Percentiles rank a stretch among this genome's conserved stretches.
Conservation (phyloP, 2,888 invertebrate species). For the Hedychridium roseum region DNA sequence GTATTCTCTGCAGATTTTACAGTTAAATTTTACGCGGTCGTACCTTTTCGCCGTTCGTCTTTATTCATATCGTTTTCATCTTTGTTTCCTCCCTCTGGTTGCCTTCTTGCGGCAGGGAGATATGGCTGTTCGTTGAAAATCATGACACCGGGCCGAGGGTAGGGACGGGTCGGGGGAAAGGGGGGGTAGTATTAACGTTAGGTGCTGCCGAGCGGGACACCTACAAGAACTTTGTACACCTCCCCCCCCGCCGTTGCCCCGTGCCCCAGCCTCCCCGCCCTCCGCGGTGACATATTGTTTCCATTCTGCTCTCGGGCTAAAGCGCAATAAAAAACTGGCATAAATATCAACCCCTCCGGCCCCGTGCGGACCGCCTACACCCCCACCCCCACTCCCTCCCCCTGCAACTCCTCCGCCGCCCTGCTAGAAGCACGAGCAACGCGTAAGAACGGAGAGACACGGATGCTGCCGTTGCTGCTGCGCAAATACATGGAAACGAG, state of each 20-base stretch:
- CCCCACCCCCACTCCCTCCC: conserved; percentile 19
- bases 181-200: conserved; percentile 51
- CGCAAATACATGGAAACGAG: conserved; percentile 27
- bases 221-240: conserved; percentile 50
- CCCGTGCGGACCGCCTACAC: too few relatives aligned
- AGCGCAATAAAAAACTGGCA: conserved; percentile 60
- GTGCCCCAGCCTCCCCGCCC: conserved; percentile 21
- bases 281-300: conserved; percentile 61
- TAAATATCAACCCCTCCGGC: conserved; percentile 55
- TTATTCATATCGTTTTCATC: too few relatives aligned
- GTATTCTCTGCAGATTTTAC: too few relatives aligned
- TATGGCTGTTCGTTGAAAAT: conserved; percentile 51
- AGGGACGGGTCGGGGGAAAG: conserved; percentile 26
- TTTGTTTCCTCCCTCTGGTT: too few relatives aligned
- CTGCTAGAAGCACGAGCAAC: conserved; percentile 27
- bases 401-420: conserved; percentile 6
- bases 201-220: conserved; percentile 45
- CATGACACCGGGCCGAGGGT: conserved; percentile 38
- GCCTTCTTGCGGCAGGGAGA: too few relatives aligned
- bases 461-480: conserved; percentile 22
- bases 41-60: too few relatives aligned
- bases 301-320: conserved; percentile 56
- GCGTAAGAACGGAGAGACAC: conserved; percentile 44
- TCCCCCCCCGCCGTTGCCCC: conserved; percentile 24
- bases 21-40: too few relatives aligned